phyloP scores from a whole-genome alignment of 2,888 invertebrate genomes.

The Cactoblastis cactorum region DNA sequence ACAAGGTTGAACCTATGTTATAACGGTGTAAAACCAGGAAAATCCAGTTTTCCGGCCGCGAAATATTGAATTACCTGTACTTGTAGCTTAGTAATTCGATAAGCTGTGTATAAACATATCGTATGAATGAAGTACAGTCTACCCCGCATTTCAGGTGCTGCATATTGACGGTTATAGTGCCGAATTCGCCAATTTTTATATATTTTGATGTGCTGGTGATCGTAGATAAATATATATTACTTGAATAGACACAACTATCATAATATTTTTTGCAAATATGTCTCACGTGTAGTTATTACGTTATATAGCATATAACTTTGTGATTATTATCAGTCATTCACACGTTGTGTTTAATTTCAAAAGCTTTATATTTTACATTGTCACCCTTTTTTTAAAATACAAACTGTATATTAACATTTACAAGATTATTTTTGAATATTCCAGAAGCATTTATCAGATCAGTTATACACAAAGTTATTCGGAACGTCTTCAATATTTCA shows the following conservation, averaged over 20 bases:
- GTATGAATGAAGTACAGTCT: too few species aligned
- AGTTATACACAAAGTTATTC: neutral
- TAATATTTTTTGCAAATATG: neutral
- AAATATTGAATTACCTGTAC: constrained; percentile 6
- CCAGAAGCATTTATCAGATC: neutral
- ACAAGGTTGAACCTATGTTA: constrained; percentile 4
- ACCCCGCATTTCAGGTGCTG: too few species aligned
- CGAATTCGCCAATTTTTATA: too few species aligned
- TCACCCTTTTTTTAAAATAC: neutral
- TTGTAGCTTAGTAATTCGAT: constrained; percentile 3
- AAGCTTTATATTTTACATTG: too few species aligned
- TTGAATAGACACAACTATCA: neutral
- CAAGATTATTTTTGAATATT: neutral
- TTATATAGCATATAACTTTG: neutral
- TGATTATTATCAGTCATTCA: too few species aligned
- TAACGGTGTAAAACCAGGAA: neutral
- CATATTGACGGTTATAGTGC: too few species aligned
- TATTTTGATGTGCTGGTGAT: too few species aligned
- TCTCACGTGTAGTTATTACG: neutral
- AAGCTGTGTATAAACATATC: neutral
- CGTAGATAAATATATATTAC: neutral
- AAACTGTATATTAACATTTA: neutral
- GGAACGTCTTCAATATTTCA: neutral
- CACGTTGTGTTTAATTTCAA: too few species aligned
- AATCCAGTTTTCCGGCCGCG: constrained; percentile 4